phyloP scores from a whole-genome alignment of 2,888 invertebrate genomes.

The Catonia carolina region DNA sequence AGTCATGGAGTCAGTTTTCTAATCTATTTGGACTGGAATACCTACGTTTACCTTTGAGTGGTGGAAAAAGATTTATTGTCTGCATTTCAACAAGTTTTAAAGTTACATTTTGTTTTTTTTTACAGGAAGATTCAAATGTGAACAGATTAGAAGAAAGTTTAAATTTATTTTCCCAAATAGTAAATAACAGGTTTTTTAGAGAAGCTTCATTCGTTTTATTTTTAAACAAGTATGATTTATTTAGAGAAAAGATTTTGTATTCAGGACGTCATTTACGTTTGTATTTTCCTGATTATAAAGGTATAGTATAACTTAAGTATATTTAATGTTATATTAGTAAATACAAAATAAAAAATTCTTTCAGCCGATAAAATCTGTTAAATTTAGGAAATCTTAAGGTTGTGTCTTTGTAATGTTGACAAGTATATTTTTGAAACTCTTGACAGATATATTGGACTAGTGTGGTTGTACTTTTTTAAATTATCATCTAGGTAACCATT shows the following conservation, averaged over 20 bases:
- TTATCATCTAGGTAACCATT: too few species aligned
- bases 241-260: conserved; percentile 56
- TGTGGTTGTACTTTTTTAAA: too few species aligned
- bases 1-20: too few species aligned
- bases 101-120: conserved; percentile 26
- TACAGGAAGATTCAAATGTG: conserved; percentile 53
- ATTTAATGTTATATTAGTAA: not conserved
- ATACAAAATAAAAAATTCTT: not conserved
- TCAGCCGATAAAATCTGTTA: too few species aligned
- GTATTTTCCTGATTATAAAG: conserved; percentile 54
- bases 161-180: conserved; percentile 56
- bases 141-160: conserved; percentile 58
- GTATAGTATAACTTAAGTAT: conserved; percentile 36
- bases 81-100: too few species aligned
- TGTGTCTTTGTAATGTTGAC: too few species aligned
- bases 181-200: conserved; percentile 57
- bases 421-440: too few species aligned
- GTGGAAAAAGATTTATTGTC: too few species aligned
- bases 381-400: too few species aligned
- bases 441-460: too few species aligned
- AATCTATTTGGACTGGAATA: too few species aligned
- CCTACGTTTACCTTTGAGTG: too few species aligned
- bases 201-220: conserved; percentile 57
- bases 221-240: conserved; percentile 58
- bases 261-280: conserved; percentile 54